Evolutionary conservation across 2,888 invertebrate species (phyloP).

Genomic region (Emmelina monodactyla): DNA sequence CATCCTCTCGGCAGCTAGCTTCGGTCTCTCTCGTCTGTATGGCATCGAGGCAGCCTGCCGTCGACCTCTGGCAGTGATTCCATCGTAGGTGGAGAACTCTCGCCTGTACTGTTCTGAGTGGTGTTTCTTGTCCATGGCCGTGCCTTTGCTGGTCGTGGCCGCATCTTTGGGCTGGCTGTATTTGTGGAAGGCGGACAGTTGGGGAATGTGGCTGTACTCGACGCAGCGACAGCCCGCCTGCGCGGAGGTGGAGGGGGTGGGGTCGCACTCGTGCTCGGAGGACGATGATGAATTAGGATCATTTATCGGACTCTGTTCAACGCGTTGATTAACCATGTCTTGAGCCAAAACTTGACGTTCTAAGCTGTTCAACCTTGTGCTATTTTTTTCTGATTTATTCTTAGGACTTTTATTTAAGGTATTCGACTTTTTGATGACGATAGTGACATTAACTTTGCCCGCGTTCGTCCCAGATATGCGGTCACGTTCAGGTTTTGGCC

Average conservation of each 20-base stretch:
- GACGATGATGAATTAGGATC: not conserved
- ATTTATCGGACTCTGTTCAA: conserved; percentile 17
- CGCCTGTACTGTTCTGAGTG: conserved; percentile 56
- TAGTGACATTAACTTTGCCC: too few relatives aligned
- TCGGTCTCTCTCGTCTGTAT: conserved; percentile 41
- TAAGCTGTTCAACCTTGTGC: conserved; percentile 33
- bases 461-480: too few relatives aligned
- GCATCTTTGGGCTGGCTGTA: conserved; percentile 38
- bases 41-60: conserved; percentile 53
- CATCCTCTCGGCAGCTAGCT: conserved; percentile 48
- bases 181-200: conserved; percentile 53
- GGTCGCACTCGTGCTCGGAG: too few relatives aligned
- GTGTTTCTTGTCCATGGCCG: conserved; percentile 48
- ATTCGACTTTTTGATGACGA: conserved; percentile 13
- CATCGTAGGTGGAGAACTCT: conserved; percentile 53
- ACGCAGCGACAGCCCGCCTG: conserved; percentile 49
- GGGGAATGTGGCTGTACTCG: conserved; percentile 52
- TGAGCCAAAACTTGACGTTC: conserved; percentile 42
- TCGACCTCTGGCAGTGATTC: conserved; percentile 48
- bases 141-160: conserved; percentile 44
- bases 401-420: conserved; percentile 23
- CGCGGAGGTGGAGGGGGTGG: not conserved
- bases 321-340: conserved; percentile 47
- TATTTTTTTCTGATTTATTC: conserved; percentile 27
- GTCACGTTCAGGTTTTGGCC: too few relatives aligned